Conservation (phyloP, 2,113 vertebrate species). For the Tenrec ecaudatus region DNA sequence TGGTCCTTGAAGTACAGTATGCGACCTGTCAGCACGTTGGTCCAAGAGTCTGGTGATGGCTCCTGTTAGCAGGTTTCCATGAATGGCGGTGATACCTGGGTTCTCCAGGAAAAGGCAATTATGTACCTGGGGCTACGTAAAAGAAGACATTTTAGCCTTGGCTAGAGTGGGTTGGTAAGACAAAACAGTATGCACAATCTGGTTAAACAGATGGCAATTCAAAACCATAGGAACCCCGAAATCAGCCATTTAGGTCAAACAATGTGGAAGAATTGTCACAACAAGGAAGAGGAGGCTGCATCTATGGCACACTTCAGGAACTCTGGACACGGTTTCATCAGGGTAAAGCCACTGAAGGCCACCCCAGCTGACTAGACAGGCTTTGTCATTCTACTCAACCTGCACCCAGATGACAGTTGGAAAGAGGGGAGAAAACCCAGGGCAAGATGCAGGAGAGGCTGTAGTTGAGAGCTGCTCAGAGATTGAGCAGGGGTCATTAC, state of each 20-base stretch:
- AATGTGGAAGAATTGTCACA: fast-evolving
- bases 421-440: neutral
- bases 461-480: neutral
- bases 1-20: neutral
- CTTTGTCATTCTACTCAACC: fast-evolving
- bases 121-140: neutral
- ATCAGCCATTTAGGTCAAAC: neutral
- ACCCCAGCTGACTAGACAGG: neutral
- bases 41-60: neutral
- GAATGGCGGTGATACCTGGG: neutral
- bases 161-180: neutral
- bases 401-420: neutral
- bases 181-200: neutral
- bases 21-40: neutral
- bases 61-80: fast-evolving
- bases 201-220: neutral
- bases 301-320: neutral
- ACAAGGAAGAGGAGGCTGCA: neutral
- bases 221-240: neutral
- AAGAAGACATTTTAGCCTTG: neutral
- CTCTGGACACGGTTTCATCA: neutral
- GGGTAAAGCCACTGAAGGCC: neutral
- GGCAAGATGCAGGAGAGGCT: neutral
- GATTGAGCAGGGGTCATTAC: neutral
- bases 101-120: neutral